These are phyloP conservation scores for Scaptomyza cyrtandrae DNA, from an alignment of 2,888 invertebrate species.

Conservation along the genomic window DNA sequence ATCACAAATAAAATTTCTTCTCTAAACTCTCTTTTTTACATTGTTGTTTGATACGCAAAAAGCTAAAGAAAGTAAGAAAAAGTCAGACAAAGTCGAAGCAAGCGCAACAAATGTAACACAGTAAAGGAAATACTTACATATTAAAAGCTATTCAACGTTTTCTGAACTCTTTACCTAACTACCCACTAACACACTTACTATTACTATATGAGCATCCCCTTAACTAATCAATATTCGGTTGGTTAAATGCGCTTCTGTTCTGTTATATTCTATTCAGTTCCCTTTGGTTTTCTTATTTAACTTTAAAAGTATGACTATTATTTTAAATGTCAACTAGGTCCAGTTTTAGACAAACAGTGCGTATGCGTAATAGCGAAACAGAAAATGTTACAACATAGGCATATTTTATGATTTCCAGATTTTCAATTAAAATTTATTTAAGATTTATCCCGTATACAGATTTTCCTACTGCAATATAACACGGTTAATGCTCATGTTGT, in stretches of 20 bases:
- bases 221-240: slow-evolving; percentile 45
- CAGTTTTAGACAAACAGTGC: slow-evolving; percentile 41
- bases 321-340: slow-evolving; percentile 20
- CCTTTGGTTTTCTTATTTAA: slow-evolving; percentile 26
- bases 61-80: slow-evolving; percentile 71
- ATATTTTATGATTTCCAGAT: slow-evolving; percentile 26
- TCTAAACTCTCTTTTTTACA: slow-evolving; percentile 86
- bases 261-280: slow-evolving; percentile 25
- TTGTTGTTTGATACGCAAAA: slow-evolving; percentile 83
- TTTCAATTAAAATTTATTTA: neutral
- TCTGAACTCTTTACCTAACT: slow-evolving; percentile 52
- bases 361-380: slow-evolving; percentile 43
- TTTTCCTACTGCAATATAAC: slow-evolving; percentile 42
- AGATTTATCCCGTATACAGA: slow-evolving; percentile 21
- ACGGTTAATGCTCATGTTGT: slow-evolving; percentile 59
- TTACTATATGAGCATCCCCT: slow-evolving; percentile 57
- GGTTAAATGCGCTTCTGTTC: slow-evolving; percentile 19
- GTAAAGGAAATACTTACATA: slow-evolving; percentile 54
- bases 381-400: slow-evolving; percentile 22
- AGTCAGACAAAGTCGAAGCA: slow-evolving; percentile 61
- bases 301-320: slow-evolving; percentile 17
- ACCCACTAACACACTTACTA: slow-evolving; percentile 52
- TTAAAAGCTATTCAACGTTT: slow-evolving; percentile 49
- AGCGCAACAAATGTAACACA: slow-evolving; percentile 65
- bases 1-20: slow-evolving; percentile 86